Conservation (phyloP, 92 coral and sea anemone species). For the Micromussa lordhowensis region DNA sequence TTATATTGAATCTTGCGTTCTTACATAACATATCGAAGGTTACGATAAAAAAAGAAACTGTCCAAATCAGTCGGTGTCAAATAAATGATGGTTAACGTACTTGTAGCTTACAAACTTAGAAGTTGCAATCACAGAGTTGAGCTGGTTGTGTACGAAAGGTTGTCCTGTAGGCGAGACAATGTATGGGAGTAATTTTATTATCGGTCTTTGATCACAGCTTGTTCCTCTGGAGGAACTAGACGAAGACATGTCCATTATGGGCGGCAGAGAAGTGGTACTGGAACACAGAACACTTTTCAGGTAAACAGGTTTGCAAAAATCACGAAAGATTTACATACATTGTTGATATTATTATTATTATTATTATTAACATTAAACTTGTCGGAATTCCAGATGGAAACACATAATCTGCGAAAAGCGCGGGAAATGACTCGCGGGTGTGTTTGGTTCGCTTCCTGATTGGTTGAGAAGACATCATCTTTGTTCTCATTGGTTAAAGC, state of each 20-base stretch:
- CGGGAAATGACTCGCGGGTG: not conserved
- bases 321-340: not conserved
- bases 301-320: slow-evolving; percentile 24
- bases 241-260: slow-evolving; percentile 82
- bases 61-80: not conserved
- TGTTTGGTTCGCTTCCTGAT: not conserved
- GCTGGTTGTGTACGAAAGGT: no score
- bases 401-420: not conserved
- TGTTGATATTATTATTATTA: not conserved
- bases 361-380: no score
- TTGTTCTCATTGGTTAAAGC: not conserved
- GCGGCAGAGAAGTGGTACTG: slow-evolving; percentile 79
- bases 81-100: not conserved
- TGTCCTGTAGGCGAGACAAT: not conserved
- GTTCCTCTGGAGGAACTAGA: slow-evolving; percentile 75
- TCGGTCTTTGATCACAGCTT: slow-evolving; percentile 41
- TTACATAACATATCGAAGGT: not conserved
- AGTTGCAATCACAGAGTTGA: no score
- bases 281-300: slow-evolving; percentile 88
- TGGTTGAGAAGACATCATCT: not conserved
- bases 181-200: not conserved
- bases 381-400: not conserved
- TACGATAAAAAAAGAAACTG: not conserved
- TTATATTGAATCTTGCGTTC: not conserved
- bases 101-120: no score